Base-by-base conservation (phyloP, 1,140 invertebrate species). In the Drosophila melanogaster region DNA sequence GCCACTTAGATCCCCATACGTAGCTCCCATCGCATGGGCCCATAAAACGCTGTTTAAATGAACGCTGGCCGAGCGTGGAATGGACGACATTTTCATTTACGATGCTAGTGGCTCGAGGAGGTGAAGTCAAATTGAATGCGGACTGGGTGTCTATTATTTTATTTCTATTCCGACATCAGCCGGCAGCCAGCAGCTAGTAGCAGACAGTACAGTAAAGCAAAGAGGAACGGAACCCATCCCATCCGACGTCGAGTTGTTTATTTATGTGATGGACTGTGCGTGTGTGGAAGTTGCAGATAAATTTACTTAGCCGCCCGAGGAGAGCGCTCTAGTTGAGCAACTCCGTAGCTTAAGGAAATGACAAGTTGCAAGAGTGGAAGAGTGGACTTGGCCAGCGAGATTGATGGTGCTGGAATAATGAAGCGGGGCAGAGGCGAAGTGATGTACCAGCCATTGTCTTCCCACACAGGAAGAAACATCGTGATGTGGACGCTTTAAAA, bases 71-170 rank as follows among this genome's bases (percentile, higher is more conserved):
- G 50, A 76, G 71, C 60, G 74, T 77, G 73, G 74, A 85, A 86
- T 78, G 75, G 81, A 72, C 81, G 83, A 86, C 81, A 87, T 85
- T 85, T 85, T 87, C 83, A 85, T 85, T 85, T 86, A 86, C 74
- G 77, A 67, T 75, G 53, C 41, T 19, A 40, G 41, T 43, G 51
- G 51, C 65, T 62, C 46, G 41, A 41, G 49, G 22, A 72, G 62
- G 14, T 50, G 40, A 49, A 26, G 46, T 59, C 50, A 75, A 75
- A 75, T 75, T 74, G 72, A 64, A 75, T 64, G 59, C 40, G 49
- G 49, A 43, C 38, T 56, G 72, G 55, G 73, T 77, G 74, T 87
- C 81, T 81, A 86, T 87, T 86, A 86, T 87, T 81, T 87, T 87
- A 86, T 86, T 87, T 75, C 64, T 75, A 69, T 61, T 76, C 62